Evolutionary conservation across 2,113 vertebrate genomes (phyloP), one percentile per base, ranked within the genome.

Genomic region (Dipodomys merriami): DNA sequence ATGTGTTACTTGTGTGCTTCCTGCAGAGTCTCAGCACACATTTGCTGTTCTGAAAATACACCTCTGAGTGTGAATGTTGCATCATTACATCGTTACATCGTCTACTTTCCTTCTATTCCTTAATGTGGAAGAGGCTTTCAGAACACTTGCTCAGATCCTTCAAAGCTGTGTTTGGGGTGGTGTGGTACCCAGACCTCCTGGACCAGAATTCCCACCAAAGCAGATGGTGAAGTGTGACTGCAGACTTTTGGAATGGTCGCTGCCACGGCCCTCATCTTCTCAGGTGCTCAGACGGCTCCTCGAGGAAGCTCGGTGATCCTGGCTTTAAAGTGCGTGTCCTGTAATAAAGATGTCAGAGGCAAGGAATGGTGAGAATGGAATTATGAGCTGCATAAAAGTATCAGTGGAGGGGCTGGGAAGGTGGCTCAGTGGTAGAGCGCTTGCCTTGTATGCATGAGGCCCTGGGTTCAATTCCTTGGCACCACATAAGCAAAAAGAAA

Each of bases 1-100:
- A 7, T 7, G 3, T 0, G 9, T 49, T 5, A 8, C 4, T 6
- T 8, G 0, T n/a, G 0, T 2, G 1, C 22, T 71, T 8, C 16
- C 18, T 0, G 1, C 15, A 57, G 13, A 57, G 53, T 15, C 12
- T 13, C 53, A 57, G 11, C 18, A 16, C 53, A 57, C 30, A 16
- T 57, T 64, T 68, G 78, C 46, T 20, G 1, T n/a, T 25, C 53
- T 8, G 53, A 7, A 49, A 88, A 6, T 65, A 2, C 0, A 11
- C 29, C 57, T 65, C 5, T 27, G 27, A 20, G 44, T 49, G 22
- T 19, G 84, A 27, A 6, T 27, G 88, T 82, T 71, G 23, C 19
- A 33, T 5, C 57, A 73, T 60, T 39, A 86, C 33, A 29, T 5
- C 57, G 77, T 60, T 39, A 86, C 33, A 29, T 49, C 65, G 83